Percentiles rank a stretch among this genome's conserved stretches.
Evolutionary conservation across 2,113 vertebrate species (phyloP).

Genomic region (Hymenochirus boettgeri): DNA sequence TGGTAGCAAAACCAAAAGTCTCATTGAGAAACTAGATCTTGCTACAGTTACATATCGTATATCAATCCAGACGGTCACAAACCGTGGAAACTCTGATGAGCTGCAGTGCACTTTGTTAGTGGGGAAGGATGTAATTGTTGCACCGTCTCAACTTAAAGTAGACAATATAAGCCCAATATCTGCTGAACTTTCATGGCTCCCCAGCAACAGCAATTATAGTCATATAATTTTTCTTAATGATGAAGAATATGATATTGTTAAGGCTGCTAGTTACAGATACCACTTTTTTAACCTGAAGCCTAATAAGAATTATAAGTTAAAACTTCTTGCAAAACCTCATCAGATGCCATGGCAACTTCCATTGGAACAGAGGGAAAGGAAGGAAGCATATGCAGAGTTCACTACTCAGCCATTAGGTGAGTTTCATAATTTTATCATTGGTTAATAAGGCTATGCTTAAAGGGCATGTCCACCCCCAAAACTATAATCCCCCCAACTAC

Average conservation of each 20-base stretch:
- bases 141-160: conserved; percentile 83
- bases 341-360: conserved; percentile 97
- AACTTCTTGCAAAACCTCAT: conserved; percentile 86
- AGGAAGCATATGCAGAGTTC: conserved; percentile 89
- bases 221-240: conserved; percentile 91
- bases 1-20: conserved; percentile 84
- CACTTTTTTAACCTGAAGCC: conserved; percentile 88
- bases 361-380: conserved; percentile 87
- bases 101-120: conserved; percentile 90
- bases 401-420: conserved; percentile 91
- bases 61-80: conserved; percentile 85
- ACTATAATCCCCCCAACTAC: too few species aligned
- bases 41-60: conserved; percentile 81
- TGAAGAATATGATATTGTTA: conserved; percentile 84
- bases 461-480: too few species aligned
- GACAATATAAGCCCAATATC: conserved; percentile 83
- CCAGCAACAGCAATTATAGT: conserved; percentile 95
- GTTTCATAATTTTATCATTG: conserved; percentile 34
- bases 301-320: conserved; percentile 84
- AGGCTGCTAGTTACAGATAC: conserved; percentile 84
- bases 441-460: too few species aligned
- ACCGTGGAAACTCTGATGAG: conserved; percentile 80
- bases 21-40: conserved; percentile 90
- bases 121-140: conserved; percentile 90
- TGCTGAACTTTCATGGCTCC: conserved; percentile 88